Evolutionary conservation across 2,888 invertebrate species (phyloP), one percentile per base, ranked within the genome.

Genomic region (Siphlonurus alternatus): DNA sequence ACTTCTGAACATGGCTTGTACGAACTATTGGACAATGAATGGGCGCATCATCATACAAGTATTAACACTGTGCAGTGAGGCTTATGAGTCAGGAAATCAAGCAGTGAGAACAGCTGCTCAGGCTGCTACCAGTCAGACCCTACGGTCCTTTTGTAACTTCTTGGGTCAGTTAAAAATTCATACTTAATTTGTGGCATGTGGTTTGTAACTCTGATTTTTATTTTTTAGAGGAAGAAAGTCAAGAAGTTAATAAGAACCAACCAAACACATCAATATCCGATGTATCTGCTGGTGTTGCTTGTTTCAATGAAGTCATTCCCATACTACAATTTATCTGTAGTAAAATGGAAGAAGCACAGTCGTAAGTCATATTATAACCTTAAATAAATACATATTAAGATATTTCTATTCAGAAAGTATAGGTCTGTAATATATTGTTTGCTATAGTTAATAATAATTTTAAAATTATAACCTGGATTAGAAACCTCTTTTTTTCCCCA

Each of bases 291-390:
- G 89, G 89, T 1, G 88, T 89, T 0, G 87, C 90, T 7, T 90
- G 90, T 70, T 92, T 91, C 75, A 91, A 91, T 71, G 93, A 94
- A 77, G 89, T 91, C 1, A 87, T 93, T 67, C 92, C 92, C 0
- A 91, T 92, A 63, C 87, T 92, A 77, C 92, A 92, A 73, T 92
- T 91, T 75, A 81, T 93, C 61, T 91, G 90, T 75, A 87, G 91
- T 71, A 85, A 91, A 70, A 78, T 94, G 23, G 86, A 90, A 66
- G 90, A 90, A 74, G 87, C 88, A 5, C 88, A 88, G 74, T 78
- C 82, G 88, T 89, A 75, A 78, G 78, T 74, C 7, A 25, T 18
- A 61, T n/a, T 61, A 2, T 61, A 15, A 1, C 23, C 20, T 23
- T n/a, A n/a, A n/a, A n/a, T n/a, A n/a, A n/a, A n/a, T n/a, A n/a